Evolutionary conservation across 64 coral and sea anemone species (phyloP), one percentile per base, ranked within the genome.

Genomic region (Pocillopora damicornis): DNA sequence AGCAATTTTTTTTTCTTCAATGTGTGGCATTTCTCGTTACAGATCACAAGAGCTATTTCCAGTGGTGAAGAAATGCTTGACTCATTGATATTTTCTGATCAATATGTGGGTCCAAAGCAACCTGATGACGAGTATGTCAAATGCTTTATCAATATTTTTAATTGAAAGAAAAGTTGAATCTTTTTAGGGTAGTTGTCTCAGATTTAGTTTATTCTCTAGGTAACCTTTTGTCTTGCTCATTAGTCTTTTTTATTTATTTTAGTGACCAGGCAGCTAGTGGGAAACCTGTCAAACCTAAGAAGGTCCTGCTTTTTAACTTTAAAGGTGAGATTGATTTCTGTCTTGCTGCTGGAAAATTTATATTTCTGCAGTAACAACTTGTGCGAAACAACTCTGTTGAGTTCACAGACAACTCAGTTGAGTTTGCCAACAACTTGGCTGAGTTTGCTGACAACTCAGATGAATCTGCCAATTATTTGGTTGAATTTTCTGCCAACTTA

Each of bases 281-380:
- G 25, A 98, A 94, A 78, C 90, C 93, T 67, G 69, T 88, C 1
- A 98, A 98, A 82, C 92, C 96, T 64, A 98, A 87, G 79, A 98
- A 98, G 79, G 96, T 98, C 17, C 88, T 98, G 73, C 89, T 98
- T 79, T 98, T 98, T 92, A 98, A 94, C 77, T 95, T 98, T 58
- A 98, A 87, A 89, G 92, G 96, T 98, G 68, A 87, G 58, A 59
- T 87, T 30, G 34, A 60, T 60, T 51, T 51, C 42, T 51, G 42
- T 51, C 42, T 51, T 51, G 42, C 42, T 51, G 7, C 42, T 51
- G 2, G 42, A 51, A 51, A 51, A 51, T 7, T 51, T 7, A 51
- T 4, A 51, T 51, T 51, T 51, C 42, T 51, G 42, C 7, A 51
- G 42, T 51, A 7, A 51, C 2, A 7, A 51, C 42, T 4, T 0